A percentile compares a stretch with the other conserved stretches of the same genome.
Evolutionary conservation across 2,888 invertebrate species (phyloP).

Genomic region (Microctonus aethiopoides): DNA sequence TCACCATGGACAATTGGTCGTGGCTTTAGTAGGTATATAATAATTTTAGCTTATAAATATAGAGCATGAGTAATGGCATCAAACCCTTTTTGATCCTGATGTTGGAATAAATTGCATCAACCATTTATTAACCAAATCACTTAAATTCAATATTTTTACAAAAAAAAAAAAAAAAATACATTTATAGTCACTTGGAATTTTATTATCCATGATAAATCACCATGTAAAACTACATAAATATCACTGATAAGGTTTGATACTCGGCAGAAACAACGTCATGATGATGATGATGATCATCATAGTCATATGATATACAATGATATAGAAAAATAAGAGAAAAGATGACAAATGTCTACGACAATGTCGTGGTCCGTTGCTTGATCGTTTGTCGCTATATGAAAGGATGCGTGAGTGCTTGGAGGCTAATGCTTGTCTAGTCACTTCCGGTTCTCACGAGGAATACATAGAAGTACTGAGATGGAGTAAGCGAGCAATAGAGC

Average conservation of each 20-base stretch:
- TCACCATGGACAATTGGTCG: background rate
- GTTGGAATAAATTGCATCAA: background rate
- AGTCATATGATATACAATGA: too few species aligned
- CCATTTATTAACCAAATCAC: too few species aligned
- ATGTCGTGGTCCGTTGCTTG: slow-evolving; percentile 24
- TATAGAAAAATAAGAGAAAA: slow-evolving; percentile 11
- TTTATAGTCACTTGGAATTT: too few species aligned
- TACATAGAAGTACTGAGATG: background rate
- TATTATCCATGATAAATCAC: too few species aligned
- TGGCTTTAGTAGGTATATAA: too few species aligned
- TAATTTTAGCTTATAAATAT: background rate
- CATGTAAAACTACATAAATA: too few species aligned
- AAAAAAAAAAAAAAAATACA: too few species aligned
- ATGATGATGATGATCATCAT: too few species aligned
- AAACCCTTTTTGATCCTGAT: background rate
- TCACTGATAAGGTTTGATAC: too few species aligned
- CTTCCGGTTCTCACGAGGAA: slow-evolving; percentile 47
- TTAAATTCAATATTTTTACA: too few species aligned
- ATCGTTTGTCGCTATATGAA: slow-evolving; percentile 16
- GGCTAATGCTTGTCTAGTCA: slow-evolving; percentile 35
- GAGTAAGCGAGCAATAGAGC: background rate
- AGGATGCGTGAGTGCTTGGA: slow-evolving; percentile 39
- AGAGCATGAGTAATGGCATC: background rate
- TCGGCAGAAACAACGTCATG: too few species aligned
- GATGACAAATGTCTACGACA: background rate